Evolutionary conservation across 2,113 vertebrate genomes (phyloP), one percentile per base, ranked within the genome.

Genomic region (Antigone vipio): DNA sequence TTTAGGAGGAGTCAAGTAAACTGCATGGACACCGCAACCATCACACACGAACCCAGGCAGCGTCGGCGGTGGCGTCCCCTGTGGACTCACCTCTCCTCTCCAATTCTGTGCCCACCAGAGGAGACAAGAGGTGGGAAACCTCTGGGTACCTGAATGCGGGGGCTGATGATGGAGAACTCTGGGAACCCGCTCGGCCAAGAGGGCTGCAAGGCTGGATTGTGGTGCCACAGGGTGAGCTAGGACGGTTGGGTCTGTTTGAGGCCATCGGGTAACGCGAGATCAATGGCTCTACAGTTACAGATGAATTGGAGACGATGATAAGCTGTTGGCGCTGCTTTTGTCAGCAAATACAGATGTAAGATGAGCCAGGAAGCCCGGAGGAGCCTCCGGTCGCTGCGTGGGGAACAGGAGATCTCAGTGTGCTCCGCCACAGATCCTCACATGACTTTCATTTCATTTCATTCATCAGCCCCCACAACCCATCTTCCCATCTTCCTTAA

Each of bases 361-460:
- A 50, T 30, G 47, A 56, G 75, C 32, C 62, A n/a, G 77, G 49
- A 53, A 69, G 55, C 17, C 26, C 0, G 0, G 55, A 73, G 47
- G 4, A 58, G 8, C 26, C 32, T 59, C 66, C 0, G 0, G 47
- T 45, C 29, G 55, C 73, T 58, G 26, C 0, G 0, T 19, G 30
- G 56, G 55, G 24, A 83, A 59, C 1, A 3, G 53, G 24, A 93
- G 7, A 72, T 45, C 58, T 76, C 23, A 0, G 14, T 3, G 1
- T 79, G 52, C 56, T 83, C 12, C 0, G 7, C 52, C 78, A 45
- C 5, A 3, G 27, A 18, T 53, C 27, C 76, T 77, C 77, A 63
- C 7, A 5, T 24, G 50, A 63, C 19, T 44, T 83, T 50, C 14
- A 82, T 92, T 88, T 62, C 4, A 35, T 68, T 92, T 75, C 38